These are phyloP conservation scores for Capromys pilorides DNA, from an alignment of 2,797 vertebrate genomes.

Conservation along the genomic window DNA sequence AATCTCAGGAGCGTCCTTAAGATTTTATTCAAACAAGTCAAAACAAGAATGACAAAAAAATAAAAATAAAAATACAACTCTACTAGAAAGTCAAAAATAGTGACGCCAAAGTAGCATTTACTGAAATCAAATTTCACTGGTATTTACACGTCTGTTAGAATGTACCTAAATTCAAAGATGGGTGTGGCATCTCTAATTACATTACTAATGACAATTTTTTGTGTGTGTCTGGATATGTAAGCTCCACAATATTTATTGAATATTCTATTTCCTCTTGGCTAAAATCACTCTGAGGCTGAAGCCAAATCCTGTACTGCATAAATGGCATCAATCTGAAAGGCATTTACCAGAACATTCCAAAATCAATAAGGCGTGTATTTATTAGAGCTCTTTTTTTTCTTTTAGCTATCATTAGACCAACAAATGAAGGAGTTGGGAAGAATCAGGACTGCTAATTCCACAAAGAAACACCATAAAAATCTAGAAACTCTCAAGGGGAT, in stretches of 20 bases:
- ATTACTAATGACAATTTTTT: conserved; percentile 21
- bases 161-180: not conserved
- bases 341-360: conserved; percentile 75
- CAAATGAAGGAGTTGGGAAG: conserved; percentile 55
- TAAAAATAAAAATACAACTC: not conserved
- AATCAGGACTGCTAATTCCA: conserved; percentile 60
- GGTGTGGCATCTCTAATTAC: not conserved
- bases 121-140: conserved; percentile 1
- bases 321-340: conserved; percentile 66
- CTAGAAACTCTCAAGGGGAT: conserved; percentile 57
- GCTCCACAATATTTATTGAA: conserved; percentile 35
- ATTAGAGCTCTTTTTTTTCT: conserved; percentile 39
- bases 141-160: not conserved
- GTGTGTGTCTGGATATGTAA: conserved; percentile 21
- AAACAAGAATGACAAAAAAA: conserved; percentile 6
- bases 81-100: conserved; percentile 5
- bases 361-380: conserved; percentile 73
- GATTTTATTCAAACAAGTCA: conserved; percentile 36
- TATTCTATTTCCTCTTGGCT: conserved; percentile 60
- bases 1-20: not conserved
- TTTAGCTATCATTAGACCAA: conserved; percentile 65
- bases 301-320: conserved; percentile 56
- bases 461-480: conserved; percentile 65
- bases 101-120: not conserved
- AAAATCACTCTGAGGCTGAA: conserved; percentile 52